Evolutionary conservation across 2,797 vertebrate genomes (phyloP).

Genomic region (Acrossocheilus wenchowensis): DNA sequence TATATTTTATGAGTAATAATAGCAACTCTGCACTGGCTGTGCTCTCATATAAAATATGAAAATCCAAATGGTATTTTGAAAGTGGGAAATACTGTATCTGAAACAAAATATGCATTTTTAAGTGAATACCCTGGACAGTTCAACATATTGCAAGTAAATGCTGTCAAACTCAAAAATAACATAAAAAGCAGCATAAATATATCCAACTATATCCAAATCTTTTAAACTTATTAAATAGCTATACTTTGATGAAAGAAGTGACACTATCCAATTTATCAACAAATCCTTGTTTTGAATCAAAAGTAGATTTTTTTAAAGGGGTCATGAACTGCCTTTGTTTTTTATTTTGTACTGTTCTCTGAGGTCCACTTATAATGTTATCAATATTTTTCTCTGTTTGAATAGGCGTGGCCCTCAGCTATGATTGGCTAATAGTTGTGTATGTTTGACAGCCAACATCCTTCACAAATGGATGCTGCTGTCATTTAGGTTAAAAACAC

Average conservation of each 20-base stretch:
- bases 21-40: neutral
- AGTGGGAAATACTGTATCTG: neutral
- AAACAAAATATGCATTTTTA: neutral
- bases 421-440: too few relatives aligned
- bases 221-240: too few relatives aligned
- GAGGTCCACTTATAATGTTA: too few relatives aligned
- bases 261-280: neutral
- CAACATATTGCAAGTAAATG: neutral
- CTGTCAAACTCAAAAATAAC: neutral
- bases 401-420: too few relatives aligned
- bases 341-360: too few relatives aligned
- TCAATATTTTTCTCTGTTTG: too few relatives aligned
- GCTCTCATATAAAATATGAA: neutral
- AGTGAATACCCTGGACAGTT: neutral
- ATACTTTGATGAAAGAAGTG: neutral
- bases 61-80: neutral
- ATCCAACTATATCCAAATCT: neutral
- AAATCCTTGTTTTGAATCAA: neutral
- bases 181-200: neutral
- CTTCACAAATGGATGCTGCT: too few relatives aligned
- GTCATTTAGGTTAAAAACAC: too few relatives aligned
- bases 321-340: too few relatives aligned
- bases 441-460: too few relatives aligned
- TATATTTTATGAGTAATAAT: neutral
- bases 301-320: too few relatives aligned